phyloP scores from a whole-genome alignment of 2,797 vertebrate species.

The Decapterus maruadsi region DNA sequence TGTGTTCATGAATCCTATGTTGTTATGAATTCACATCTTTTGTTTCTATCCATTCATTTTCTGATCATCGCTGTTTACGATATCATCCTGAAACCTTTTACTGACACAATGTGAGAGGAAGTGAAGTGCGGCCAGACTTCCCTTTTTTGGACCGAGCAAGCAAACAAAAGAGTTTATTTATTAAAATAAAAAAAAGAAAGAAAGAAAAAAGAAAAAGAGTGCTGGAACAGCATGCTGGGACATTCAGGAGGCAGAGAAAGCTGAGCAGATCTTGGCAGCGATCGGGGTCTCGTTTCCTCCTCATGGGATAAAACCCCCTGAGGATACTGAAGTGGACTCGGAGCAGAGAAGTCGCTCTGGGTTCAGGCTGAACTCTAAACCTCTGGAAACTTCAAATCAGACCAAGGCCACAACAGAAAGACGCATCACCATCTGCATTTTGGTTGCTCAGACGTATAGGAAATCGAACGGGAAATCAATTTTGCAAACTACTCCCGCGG shows the following conservation, averaged over 20 bases:
- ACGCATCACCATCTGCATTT: background rate
- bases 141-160: constrained; percentile 37
- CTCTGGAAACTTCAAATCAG: constrained; percentile 7
- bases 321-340: constrained; percentile 4
- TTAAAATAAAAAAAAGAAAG: constrained; percentile 7
- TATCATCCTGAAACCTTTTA: constrained; percentile 15
- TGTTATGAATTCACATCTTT: background rate
- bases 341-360: background rate
- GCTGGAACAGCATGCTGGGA: constrained; percentile 63
- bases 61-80: background rate
- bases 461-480: constrained; percentile 24
- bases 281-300: constrained; percentile 19
- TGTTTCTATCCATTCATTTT: background rate
- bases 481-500: constrained; percentile 16
- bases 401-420: constrained; percentile 6
- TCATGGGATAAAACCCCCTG: background rate
- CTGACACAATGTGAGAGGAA: constrained; percentile 53
- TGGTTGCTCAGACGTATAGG: background rate
- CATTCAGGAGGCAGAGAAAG: constrained; percentile 57
- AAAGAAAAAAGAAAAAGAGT: background rate
- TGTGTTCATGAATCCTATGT: background rate
- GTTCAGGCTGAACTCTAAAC: constrained; percentile 7
- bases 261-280: constrained; percentile 42
- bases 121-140: constrained; percentile 55
- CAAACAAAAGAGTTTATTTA: constrained; percentile 64